Evolutionary conservation across 2,797 vertebrate genomes (phyloP).

Genomic region (Enteromius anoplus): DNA sequence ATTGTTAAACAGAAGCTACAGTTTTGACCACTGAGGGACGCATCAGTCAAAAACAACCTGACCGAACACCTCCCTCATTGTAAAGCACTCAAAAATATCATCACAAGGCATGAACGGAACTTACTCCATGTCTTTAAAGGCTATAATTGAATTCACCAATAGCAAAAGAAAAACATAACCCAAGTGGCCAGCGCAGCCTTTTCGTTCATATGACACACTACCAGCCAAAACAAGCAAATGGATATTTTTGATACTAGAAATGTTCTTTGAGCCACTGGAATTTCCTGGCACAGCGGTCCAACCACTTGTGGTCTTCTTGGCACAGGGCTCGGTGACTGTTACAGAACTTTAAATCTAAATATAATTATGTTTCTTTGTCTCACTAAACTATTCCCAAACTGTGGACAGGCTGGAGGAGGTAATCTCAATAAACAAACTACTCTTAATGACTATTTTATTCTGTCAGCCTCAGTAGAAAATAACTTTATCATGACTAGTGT

Average conservation of each 20-base stretch:
- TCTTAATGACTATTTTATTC: neutral
- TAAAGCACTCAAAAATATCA: constrained; percentile 56
- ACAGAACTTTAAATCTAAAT: constrained; percentile 58
- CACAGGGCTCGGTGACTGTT: constrained; percentile 53
- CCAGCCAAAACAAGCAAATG: constrained; percentile 55
- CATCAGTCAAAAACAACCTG: constrained; percentile 57
- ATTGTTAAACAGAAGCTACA: constrained; percentile 52
- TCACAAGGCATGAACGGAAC: constrained; percentile 60
- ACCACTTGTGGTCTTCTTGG: constrained; percentile 56
- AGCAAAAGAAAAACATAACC: constrained; percentile 63
- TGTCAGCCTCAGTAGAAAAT: neutral
- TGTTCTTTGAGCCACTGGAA: constrained; percentile 59
- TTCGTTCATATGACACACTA: constrained; percentile 62
- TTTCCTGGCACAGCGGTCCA: constrained; percentile 54
- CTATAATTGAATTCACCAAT: constrained; percentile 62
- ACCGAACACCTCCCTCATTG: constrained; percentile 44
- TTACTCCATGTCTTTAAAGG: constrained; percentile 58
- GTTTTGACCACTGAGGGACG: constrained; percentile 31
- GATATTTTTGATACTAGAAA: constrained; percentile 69
- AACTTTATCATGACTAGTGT: constrained; percentile 3
- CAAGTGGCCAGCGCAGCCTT: constrained; percentile 59
- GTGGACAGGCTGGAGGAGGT: neutral
- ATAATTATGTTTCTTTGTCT: constrained; percentile 64
- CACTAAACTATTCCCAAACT: constrained; percentile 51
- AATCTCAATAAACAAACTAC: constrained; percentile 2